These are phyloP conservation scores for Tetrapedia diversipes DNA, from an alignment of 2,888 invertebrate species.

Conservation along the genomic window DNA sequence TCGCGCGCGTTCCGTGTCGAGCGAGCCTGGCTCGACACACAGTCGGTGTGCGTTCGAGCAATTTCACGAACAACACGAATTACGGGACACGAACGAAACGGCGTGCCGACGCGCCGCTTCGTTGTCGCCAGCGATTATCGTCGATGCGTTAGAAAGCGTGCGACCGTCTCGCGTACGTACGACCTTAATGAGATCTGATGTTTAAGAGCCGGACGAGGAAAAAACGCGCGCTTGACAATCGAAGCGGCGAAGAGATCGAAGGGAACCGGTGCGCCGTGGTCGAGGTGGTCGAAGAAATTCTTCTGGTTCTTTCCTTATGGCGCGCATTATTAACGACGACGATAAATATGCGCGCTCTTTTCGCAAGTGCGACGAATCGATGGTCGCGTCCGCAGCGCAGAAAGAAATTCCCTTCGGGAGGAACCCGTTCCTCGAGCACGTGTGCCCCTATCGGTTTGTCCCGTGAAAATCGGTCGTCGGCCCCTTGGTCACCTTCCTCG, in stretches of 20 bases:
- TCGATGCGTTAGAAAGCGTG: conserved; percentile 1
- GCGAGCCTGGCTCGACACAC: too few species aligned
- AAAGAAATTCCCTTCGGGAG: conserved; percentile 37
- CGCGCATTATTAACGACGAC: conserved; percentile 64
- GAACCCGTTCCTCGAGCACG: conserved; percentile 58
- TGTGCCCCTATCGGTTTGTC: conserved; percentile 53
- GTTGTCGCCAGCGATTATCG: not conserved
- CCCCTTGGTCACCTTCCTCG: conserved; percentile 46
- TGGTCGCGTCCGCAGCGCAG: conserved; percentile 50
- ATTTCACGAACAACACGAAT: not conserved
- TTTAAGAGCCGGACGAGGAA: not conserved
- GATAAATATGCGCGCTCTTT: conserved; percentile 68
- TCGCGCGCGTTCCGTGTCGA: not conserved
- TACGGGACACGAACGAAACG: too few species aligned
- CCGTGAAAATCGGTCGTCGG: conserved; percentile 74
- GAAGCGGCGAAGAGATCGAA: not conserved
- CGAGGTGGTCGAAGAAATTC: conserved; percentile 33
- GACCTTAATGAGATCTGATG: conserved; percentile 5
- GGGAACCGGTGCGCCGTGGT: not conserved
- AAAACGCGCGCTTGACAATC: not conserved
- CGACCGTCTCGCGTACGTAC: not conserved
- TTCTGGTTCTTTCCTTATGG: conserved; percentile 13
- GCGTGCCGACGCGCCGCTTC: too few species aligned
- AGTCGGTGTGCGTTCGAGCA: not conserved
- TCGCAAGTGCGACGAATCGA: conserved; percentile 68